These are phyloP conservation scores for Hipparchia semele DNA, from an alignment of 2,888 invertebrate species.

Conservation along the genomic window DNA sequence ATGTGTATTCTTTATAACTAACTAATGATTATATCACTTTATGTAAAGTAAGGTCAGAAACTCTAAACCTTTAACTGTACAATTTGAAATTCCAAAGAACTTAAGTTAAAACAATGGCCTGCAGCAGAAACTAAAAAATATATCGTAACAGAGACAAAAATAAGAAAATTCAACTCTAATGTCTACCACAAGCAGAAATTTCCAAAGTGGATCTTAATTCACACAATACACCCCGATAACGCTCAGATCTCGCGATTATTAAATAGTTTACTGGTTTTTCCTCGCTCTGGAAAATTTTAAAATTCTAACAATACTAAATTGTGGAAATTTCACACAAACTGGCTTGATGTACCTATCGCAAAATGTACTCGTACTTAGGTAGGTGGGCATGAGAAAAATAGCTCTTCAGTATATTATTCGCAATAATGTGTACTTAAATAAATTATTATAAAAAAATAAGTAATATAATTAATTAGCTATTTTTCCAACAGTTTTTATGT, in stretches of 20 bases:
- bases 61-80: too few species aligned
- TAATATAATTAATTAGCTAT: too few species aligned
- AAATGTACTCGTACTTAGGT: too few species aligned
- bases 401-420: too few species aligned
- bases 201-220: slow-evolving; percentile 33
- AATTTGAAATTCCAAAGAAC: slow-evolving; percentile 39
- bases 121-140: slow-evolving; percentile 40
- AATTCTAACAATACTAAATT: slow-evolving; percentile 27
- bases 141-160: slow-evolving; percentile 46
- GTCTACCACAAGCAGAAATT: slow-evolving; percentile 12
- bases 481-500: too few species aligned
- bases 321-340: slow-evolving; percentile 7
- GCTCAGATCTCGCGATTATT: slow-evolving; percentile 34
- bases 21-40: too few species aligned
- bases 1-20: too few species aligned
- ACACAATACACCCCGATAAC: slow-evolving; percentile 30
- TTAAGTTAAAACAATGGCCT: slow-evolving; percentile 38
- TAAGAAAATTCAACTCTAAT: slow-evolving; percentile 17
- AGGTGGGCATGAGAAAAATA: too few species aligned
- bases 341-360: background rate
- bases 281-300: slow-evolving; percentile 30
- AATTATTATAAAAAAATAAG: too few species aligned
- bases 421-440: too few species aligned
- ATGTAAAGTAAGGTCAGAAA: too few species aligned
- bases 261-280: slow-evolving; percentile 32